Evolutionary conservation across 1,140 invertebrate species (phyloP).

Genomic region (Spodoptera litura): DNA sequence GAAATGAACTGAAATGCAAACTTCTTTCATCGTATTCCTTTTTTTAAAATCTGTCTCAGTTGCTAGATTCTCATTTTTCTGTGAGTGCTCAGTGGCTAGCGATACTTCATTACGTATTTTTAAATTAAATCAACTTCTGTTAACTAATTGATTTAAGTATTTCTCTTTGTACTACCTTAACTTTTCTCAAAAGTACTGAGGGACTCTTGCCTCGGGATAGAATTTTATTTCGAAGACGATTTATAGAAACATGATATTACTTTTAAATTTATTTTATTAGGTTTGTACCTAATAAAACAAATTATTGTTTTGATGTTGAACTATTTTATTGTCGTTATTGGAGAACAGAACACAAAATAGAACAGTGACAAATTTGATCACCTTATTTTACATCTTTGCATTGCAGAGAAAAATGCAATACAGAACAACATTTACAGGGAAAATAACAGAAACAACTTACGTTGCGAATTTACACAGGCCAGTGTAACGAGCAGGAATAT

Average conservation of each 20-base stretch:
- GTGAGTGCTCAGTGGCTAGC: too few species aligned
- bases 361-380: too few species aligned
- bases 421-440: neutral
- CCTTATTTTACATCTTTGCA: too few species aligned
- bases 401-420: too few species aligned
- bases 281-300: too few species aligned
- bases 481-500: constrained; percentile 61
- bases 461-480: constrained; percentile 67
- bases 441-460: constrained; percentile 51
- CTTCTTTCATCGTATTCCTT: neutral
- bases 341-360: neutral
- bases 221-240: neutral
- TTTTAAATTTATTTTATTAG: neutral
- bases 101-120: too few species aligned
- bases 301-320: too few species aligned
- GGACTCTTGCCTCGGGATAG: neutral
- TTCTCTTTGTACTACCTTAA: neutral
- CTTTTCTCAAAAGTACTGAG: too few species aligned
- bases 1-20: neutral
- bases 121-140: too few species aligned
- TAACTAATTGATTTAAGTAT: neutral
- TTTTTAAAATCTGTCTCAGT: neutral
- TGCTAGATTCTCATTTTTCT: neutral
- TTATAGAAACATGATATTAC: neutral
- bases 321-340: neutral